phyloP scores from a whole-genome alignment of 1,140 invertebrate genomes.

The Lethrus apterus region DNA sequence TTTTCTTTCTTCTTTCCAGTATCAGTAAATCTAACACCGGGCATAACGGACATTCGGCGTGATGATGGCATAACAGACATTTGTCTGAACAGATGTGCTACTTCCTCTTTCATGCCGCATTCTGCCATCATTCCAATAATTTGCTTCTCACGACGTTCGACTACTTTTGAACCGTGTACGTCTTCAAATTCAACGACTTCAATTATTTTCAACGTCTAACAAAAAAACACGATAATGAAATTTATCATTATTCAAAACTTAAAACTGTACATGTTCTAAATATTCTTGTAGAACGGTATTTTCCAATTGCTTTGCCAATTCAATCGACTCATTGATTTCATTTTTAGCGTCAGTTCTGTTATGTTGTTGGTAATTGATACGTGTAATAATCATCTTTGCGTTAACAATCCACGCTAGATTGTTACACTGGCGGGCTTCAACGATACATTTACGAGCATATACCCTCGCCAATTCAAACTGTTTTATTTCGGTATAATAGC shows the following conservation, averaged over 20 bases:
- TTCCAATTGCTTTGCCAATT: constrained; percentile 41
- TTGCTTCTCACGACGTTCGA: constrained; percentile 34
- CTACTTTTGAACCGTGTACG: constrained; percentile 26
- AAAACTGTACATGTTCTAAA: constrained; percentile 18
- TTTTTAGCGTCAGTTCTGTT: constrained; percentile 46
- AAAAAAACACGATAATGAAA: neutral
- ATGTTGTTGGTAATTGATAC: constrained; percentile 45
- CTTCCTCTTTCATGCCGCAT: constrained; percentile 33
- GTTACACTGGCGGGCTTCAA: constrained; percentile 41
- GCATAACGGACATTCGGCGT: constrained; percentile 37
- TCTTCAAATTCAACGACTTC: constrained; percentile 34
- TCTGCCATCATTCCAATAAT: constrained; percentile 33
- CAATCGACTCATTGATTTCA: constrained; percentile 41
- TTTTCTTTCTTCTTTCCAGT: constrained; percentile 8
- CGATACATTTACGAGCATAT: constrained; percentile 47
- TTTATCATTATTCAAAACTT: neutral
- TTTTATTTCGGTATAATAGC: constrained; percentile 42
- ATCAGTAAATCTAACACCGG: constrained; percentile 29
- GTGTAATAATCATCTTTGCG: constrained; percentile 43
- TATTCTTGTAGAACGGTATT: constrained; percentile 32
- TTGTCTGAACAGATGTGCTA: constrained; percentile 32
- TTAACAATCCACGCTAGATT: constrained; percentile 44
- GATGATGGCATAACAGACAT: constrained; percentile 34
- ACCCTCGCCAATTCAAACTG: constrained; percentile 47
- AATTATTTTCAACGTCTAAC: constrained; percentile 28